These are phyloP conservation scores for Pandemis corylana DNA, from an alignment of 2,888 invertebrate species.

Conservation along the genomic window DNA sequence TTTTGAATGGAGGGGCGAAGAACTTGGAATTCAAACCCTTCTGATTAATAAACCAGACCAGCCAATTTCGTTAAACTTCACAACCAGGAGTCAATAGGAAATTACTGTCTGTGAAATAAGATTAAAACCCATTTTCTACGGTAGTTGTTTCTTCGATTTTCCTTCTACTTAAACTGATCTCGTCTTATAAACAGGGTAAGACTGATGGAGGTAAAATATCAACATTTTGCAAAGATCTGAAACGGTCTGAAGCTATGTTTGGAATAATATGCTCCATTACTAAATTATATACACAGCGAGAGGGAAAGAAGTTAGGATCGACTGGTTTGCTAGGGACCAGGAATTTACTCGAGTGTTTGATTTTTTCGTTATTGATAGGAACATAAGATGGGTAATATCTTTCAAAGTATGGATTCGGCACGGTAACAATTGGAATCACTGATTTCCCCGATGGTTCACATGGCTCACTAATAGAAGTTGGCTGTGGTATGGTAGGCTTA, in stretches of 20 bases:
- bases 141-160: not conserved
- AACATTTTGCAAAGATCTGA: constrained; percentile 29
- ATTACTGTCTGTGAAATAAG: not conserved
- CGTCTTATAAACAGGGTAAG: constrained; percentile 24
- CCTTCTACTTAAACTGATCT: not conserved
- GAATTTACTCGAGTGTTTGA: constrained; percentile 21
- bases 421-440: not conserved
- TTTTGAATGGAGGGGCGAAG: constrained; percentile 86
- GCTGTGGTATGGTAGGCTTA: constrained; percentile 1
- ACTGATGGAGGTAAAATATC: constrained; percentile 16
- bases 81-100: constrained; percentile 44
- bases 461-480: not conserved
- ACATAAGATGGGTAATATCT: constrained; percentile 20
- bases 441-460: constrained; percentile 14
- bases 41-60: constrained; percentile 93
- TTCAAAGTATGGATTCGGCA: constrained; percentile 15
- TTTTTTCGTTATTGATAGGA: constrained; percentile 8
- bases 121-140: not conserved
- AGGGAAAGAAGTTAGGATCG: not conserved
- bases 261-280: constrained; percentile 27
- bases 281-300: constrained; percentile 28
- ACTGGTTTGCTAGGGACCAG: constrained; percentile 24
- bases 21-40: constrained; percentile 87
- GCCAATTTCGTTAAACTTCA: constrained; percentile 79
- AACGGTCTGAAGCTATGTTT: constrained; percentile 26